Conservation (phyloP, 2,797 vertebrate species). For the Poecilia picta region DNA sequence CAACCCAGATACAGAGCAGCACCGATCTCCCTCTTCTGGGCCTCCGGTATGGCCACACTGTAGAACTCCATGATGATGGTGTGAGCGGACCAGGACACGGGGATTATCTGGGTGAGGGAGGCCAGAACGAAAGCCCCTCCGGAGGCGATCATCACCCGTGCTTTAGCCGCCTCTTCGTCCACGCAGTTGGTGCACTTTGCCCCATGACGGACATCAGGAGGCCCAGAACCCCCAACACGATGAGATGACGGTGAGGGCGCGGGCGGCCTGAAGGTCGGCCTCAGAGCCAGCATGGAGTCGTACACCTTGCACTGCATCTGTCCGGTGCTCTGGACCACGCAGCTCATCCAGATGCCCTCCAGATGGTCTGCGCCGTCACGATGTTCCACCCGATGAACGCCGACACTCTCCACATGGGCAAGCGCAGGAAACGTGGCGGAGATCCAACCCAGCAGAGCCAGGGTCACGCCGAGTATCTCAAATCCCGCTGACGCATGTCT, state of each 20-base stretch:
- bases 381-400: conserved; percentile 90
- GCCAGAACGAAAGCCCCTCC: conserved; percentile 86
- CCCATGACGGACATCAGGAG: conserved; percentile 84
- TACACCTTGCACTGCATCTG: conserved; percentile 89
- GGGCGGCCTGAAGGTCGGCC: conserved; percentile 88
- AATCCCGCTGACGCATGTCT: conserved; percentile 84
- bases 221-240: conserved; percentile 85
- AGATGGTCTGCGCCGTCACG: conserved; percentile 86
- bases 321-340: conserved; percentile 87
- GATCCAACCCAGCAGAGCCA: conserved; percentile 88
- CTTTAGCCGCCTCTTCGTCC: conserved; percentile 86
- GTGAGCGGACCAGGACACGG: conserved; percentile 91
- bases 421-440: conserved; percentile 81
- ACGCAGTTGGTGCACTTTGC: conserved; percentile 94
- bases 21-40: conserved; percentile 90
- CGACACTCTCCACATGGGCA: conserved; percentile 92
- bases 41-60: conserved; percentile 73
- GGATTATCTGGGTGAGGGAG: conserved; percentile 86
- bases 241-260: conserved; percentile 87
- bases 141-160: conserved; percentile 87
- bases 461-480: conserved; percentile 86
- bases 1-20: conserved; percentile 90
- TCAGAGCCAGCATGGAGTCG: conserved; percentile 87
- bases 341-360: conserved; percentile 92
- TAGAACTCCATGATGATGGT: conserved; percentile 90